phyloP scores from a whole-genome alignment of 2,888 invertebrate species.

The Atethmia centrago region DNA sequence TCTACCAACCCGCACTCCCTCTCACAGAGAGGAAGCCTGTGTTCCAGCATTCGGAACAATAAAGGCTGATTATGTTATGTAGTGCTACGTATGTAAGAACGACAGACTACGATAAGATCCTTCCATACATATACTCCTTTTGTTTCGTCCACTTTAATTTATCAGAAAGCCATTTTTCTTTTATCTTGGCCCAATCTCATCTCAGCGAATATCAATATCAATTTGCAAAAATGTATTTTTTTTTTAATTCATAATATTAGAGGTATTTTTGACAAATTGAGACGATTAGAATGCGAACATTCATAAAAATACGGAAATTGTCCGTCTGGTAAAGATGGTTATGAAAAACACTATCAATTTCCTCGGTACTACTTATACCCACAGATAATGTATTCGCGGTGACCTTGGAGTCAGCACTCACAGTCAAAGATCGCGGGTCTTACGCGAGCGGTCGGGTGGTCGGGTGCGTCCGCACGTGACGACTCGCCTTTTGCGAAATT shows the following conservation, averaged over 20 bases:
- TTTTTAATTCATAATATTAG: too few relatives aligned
- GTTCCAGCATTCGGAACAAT: too few relatives aligned
- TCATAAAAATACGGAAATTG: not conserved
- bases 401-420: slow-evolving; percentile 55
- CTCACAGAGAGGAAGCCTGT: too few relatives aligned
- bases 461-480: slow-evolving; percentile 51
- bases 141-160: too few relatives aligned
- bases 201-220: too few relatives aligned
- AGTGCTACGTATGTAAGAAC: too few relatives aligned
- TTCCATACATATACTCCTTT: too few relatives aligned
- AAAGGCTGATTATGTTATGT: too few relatives aligned
- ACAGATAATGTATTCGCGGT: slow-evolving; percentile 23
- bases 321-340: not conserved
- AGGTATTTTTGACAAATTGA: not conserved
- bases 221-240: not conserved
- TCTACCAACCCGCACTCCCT: too few relatives aligned
- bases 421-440: slow-evolving; percentile 40
- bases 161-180: not conserved
- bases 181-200: too few relatives aligned
- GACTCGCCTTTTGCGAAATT: slow-evolving; percentile 35
- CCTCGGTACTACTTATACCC: slow-evolving; percentile 4
- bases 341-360: slow-evolving; percentile 21
- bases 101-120: too few relatives aligned
- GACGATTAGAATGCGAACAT: not conserved
- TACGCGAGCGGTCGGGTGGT: slow-evolving; percentile 15